Evolutionary conservation across 2,797 vertebrate genomes (phyloP).

Genomic region (Amphiprion clarkii): DNA sequence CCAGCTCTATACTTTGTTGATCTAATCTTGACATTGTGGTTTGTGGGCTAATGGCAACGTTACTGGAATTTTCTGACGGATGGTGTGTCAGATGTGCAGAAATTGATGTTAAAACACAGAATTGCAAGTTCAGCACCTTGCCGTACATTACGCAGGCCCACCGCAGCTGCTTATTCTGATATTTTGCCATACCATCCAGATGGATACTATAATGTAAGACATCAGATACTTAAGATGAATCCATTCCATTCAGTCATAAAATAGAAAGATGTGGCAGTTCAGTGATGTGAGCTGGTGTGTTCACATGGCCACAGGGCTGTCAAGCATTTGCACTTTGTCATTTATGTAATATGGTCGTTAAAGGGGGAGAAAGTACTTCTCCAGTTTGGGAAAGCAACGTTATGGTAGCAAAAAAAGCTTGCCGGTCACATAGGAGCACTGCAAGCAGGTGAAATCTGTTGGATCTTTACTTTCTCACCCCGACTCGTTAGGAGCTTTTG

Average conservation of each 20-base stretch:
- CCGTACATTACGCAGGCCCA: conserved; percentile 22
- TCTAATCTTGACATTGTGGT: conserved; percentile 38
- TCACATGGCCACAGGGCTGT: conserved; percentile 40
- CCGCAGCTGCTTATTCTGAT: conserved; percentile 61
- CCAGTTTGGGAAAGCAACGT: conserved; percentile 29
- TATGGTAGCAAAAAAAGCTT: conserved; percentile 38
- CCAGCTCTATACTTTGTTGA: conserved; percentile 46
- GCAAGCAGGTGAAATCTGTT: conserved; percentile 59
- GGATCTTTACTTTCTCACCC: conserved; percentile 60
- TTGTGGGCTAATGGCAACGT: conserved; percentile 21
- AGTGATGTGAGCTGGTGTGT: conserved; percentile 44
- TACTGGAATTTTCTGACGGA: conserved; percentile 28
- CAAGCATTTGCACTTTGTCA: conserved; percentile 40
- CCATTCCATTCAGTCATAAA: conserved; percentile 54
- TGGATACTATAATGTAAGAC: conserved; percentile 50
- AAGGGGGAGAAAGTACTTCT: conserved; percentile 40
- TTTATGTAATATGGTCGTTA: conserved; percentile 50
- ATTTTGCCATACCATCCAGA: conserved; percentile 46
- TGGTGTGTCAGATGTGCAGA: conserved; percentile 37
- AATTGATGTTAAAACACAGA: conserved; percentile 31
- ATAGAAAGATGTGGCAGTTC: conserved; percentile 30
- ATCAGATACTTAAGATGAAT: conserved; percentile 45
- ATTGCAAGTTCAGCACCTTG: conserved; percentile 25
- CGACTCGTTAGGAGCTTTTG: conserved; percentile 67
- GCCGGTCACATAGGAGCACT: conserved; percentile 64